Percentiles rank a stretch among this genome's conserved stretches.
phyloP scores from a whole-genome alignment of 2,888 invertebrate species.

The Ptychoptera albimana region DNA sequence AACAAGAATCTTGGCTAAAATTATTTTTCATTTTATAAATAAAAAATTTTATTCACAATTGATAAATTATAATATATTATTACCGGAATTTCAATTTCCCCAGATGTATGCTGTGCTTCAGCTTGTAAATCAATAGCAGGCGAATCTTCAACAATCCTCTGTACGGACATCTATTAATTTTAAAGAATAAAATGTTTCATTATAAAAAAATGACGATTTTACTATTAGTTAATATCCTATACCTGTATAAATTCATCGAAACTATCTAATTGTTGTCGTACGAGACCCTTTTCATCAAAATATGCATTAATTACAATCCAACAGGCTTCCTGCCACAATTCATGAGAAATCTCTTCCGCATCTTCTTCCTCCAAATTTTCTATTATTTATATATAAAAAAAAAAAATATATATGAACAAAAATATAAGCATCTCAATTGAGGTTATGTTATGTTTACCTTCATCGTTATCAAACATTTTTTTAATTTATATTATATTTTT shows the following conservation, averaged over 20 bases:
- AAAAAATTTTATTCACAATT: background rate
- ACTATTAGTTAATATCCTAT: background rate
- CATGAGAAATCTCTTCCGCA: conserved; percentile 90
- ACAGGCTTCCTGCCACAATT: conserved; percentile 99
- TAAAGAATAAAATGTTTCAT: too few species aligned
- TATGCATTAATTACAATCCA: conserved; percentile 99
- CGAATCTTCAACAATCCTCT: conserved; percentile 97
- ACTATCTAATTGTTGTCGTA: conserved; percentile 96
- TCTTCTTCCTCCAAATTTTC: conserved; percentile 65
- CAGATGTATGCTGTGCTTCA: conserved; percentile 91
- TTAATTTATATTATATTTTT: background rate
- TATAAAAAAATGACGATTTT: too few species aligned
- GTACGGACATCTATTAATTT: conserved; percentile 71
- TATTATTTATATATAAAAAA: conserved; percentile 10
- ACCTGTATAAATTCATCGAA: conserved; percentile 97
- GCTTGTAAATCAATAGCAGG: conserved; percentile 95
- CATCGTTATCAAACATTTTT: conserved; percentile 27
- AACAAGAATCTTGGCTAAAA: conserved; percentile 70
- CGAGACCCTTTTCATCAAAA: conserved; percentile 98
- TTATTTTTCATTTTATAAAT: too few species aligned
- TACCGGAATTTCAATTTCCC: conserved; percentile 76
- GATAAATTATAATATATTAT: conserved; percentile 4
- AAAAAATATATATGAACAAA: background rate
- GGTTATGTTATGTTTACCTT: conserved; percentile 18
- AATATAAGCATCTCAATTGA: background rate